Percentiles rank a stretch among this genome's conserved stretches.
Evolutionary conservation across 1,140 invertebrate species (phyloP).

Genomic region (Eupristina koningsbergeri): DNA sequence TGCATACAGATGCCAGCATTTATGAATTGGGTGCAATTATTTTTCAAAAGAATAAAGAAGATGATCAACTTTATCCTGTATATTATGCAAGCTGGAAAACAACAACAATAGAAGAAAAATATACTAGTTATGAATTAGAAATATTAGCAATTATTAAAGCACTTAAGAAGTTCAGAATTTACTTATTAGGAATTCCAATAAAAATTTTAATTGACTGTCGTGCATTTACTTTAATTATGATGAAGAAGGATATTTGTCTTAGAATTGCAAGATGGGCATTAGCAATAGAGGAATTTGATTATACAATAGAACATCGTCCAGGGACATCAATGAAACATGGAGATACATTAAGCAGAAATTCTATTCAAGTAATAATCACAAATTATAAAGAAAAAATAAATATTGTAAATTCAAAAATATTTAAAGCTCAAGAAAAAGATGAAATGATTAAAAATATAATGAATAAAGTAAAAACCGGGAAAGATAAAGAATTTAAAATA

Average conservation of each 20-base stretch:
- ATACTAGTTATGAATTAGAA: neutral
- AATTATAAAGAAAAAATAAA: too few species aligned
- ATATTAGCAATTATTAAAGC: neutral
- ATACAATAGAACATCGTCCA: neutral
- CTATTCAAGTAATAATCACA: too few species aligned
- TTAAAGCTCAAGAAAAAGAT: neutral
- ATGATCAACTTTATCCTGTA: neutral
- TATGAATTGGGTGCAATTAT: neutral
- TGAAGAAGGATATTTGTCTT: neutral
- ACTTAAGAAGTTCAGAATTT: neutral
- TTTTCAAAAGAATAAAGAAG: neutral
- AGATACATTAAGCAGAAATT: neutral
- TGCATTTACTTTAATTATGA: neutral
- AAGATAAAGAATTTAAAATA: neutral
- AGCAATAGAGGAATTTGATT: neutral
- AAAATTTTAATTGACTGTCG: neutral
- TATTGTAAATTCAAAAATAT: neutral
- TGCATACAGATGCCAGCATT: slow-evolving; percentile 46
- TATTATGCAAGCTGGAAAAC: neutral
- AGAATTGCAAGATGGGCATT: neutral
- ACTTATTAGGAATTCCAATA: neutral
- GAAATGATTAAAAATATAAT: neutral
- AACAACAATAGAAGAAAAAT: neutral
- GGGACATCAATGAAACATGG: neutral
- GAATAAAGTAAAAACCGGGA: neutral